Conservation (phyloP, 1,140 invertebrate genomes). For the Drosophila persimilis region DNA sequence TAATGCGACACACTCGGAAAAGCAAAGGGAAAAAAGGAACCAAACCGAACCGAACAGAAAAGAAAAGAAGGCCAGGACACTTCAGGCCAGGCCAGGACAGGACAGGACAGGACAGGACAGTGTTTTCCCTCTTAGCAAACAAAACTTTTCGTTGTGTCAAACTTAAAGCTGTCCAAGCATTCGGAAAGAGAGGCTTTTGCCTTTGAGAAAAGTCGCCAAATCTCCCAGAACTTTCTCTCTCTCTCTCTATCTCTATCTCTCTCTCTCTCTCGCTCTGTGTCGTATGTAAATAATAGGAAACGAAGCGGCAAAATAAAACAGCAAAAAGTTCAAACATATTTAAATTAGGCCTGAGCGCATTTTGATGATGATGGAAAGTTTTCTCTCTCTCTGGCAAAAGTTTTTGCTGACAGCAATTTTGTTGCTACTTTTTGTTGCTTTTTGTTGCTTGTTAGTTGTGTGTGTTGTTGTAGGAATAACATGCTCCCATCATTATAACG, state of each 20-base stretch:
- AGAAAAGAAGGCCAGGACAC: too few relatives aligned
- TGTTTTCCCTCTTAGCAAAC: slow-evolving; percentile 4
- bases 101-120: too few relatives aligned
- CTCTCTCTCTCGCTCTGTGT: background rate
- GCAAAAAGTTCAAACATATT: slow-evolving; percentile 62
- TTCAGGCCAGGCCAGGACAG: too few relatives aligned
- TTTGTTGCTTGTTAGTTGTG: slow-evolving; percentile 10
- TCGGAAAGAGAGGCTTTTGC: slow-evolving; percentile 23
- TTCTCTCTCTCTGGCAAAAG: slow-evolving; percentile 6
- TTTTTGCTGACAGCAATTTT: too few relatives aligned
- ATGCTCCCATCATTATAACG: slow-evolving; percentile 61
- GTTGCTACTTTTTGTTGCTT: background rate
- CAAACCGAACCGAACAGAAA: too few relatives aligned
- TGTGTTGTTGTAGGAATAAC: slow-evolving; percentile 34
- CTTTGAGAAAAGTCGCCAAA: slow-evolving; percentile 31
- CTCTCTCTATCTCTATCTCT: background rate
- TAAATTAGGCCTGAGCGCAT: slow-evolving; percentile 67
- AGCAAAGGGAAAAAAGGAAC: slow-evolving; percentile 10
- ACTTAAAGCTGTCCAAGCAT: slow-evolving; percentile 48
- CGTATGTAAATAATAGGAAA: slow-evolving; percentile 59
- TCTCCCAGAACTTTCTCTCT: slow-evolving; percentile 29
- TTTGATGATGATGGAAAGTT: slow-evolving; percentile 61
- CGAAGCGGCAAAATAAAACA: slow-evolving; percentile 22
- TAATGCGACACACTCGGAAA: slow-evolving; percentile 46
- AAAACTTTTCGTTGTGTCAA: slow-evolving; percentile 15